Evolutionary conservation across 2,888 invertebrate species (phyloP).

Genomic region (Leptopilina myrica): DNA sequence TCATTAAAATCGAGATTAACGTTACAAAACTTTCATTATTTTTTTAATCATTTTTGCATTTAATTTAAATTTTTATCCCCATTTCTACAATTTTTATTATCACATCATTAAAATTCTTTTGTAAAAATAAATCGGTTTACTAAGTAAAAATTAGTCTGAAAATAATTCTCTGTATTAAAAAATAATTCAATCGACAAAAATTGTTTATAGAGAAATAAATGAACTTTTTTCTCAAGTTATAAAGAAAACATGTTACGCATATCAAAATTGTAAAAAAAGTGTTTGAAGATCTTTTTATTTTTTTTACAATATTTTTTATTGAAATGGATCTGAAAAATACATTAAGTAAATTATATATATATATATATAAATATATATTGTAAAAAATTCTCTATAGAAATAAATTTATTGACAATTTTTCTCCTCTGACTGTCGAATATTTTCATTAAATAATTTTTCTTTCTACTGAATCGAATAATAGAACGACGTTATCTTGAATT

Average conservation of each 20-base stretch:
- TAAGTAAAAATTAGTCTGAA: no score
- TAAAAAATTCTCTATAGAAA: neutral
- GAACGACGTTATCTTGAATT: neutral
- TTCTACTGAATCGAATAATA: neutral
- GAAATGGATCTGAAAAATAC: neutral
- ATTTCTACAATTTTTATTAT: no score
- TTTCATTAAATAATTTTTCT: neutral
- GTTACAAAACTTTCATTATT: no score
- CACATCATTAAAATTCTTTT: no score
- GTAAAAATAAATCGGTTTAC: no score
- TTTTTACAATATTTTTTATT: constrained; percentile 4
- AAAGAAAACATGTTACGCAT: neutral
- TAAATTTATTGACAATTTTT: neutral
- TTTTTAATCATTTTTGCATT: no score
- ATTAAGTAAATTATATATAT: neutral
- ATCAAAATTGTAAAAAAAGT: constrained; percentile 3
- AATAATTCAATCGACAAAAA: neutral
- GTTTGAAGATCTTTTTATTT: neutral
- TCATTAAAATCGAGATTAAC: no score
- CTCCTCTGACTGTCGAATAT: neutral
- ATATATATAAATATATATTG: constrained; percentile 30
- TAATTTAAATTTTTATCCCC: no score
- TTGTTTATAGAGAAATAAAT: neutral
- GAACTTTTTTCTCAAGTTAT: neutral
- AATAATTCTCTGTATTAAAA: no score